A percentile compares a stretch with the other conserved stretches of the same genome.
phyloP scores from a whole-genome alignment of 2,797 vertebrate genomes.

The Sebastiscus albofasciatus region DNA sequence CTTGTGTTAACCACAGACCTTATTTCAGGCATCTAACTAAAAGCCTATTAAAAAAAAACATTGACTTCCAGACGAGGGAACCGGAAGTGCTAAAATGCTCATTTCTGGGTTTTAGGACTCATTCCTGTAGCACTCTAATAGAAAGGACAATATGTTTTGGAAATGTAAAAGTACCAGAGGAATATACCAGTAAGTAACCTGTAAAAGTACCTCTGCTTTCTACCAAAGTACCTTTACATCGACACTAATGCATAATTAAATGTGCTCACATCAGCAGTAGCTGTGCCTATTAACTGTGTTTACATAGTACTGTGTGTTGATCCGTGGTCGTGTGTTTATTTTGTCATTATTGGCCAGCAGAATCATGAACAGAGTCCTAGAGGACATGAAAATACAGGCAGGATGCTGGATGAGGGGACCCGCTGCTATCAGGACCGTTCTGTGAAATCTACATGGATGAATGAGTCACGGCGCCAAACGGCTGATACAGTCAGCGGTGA shows the following conservation, averaged over 20 bases:
- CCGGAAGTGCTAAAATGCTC: too few relatives aligned
- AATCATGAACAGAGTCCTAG: background rate
- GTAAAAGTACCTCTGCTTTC: background rate
- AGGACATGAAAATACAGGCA: constrained; percentile 37
- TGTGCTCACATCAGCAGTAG: background rate
- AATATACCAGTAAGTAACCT: background rate
- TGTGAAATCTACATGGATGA: constrained; percentile 32
- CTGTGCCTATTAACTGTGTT: background rate
- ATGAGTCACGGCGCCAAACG: background rate
- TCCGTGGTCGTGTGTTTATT: constrained; percentile 40
- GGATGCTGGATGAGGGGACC: background rate
- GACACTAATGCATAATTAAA: background rate
- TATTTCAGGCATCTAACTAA: too few relatives aligned
- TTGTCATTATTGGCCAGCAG: constrained; percentile 52
- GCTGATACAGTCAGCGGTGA: background rate
- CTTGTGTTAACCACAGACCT: too few relatives aligned
- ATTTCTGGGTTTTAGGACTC: too few relatives aligned
- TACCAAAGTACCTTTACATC: background rate
- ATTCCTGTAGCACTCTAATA: too few relatives aligned
- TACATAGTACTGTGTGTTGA: constrained; percentile 16
- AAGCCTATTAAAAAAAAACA: too few relatives aligned
- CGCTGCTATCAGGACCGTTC: background rate
- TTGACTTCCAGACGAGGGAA: too few relatives aligned
- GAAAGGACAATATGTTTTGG: too few relatives aligned
- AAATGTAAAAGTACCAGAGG: background rate